Evolutionary conservation across 1,140 invertebrate genomes (phyloP).

Genomic region (Xylocopa sonorina): DNA sequence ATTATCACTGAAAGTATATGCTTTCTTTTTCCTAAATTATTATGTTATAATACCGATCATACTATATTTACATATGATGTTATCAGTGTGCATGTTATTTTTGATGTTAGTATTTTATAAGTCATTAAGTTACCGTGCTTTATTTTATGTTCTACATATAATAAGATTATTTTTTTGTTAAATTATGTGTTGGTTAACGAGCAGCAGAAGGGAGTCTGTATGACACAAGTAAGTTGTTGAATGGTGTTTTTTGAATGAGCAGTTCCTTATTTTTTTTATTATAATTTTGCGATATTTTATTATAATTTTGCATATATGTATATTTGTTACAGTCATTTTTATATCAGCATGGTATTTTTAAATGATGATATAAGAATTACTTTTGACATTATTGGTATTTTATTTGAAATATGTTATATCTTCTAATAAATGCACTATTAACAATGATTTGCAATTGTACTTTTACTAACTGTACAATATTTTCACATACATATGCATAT

Average conservation of each 20-base stretch:
- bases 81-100: slow-evolving; percentile 38
- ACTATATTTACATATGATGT: slow-evolving; percentile 36
- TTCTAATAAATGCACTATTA: slow-evolving; percentile 18
- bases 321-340: not conserved
- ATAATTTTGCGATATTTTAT: slow-evolving; percentile 31
- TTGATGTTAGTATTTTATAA: slow-evolving; percentile 41
- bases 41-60: slow-evolving; percentile 10
- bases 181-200: slow-evolving; percentile 80
- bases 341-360: slow-evolving; percentile 21
- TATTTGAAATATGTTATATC: slow-evolving; percentile 21
- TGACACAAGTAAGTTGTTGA: slow-evolving; percentile 81
- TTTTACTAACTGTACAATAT: slow-evolving; percentile 14
- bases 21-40: slow-evolving; percentile 39
- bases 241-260: slow-evolving; percentile 75
- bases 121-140: slow-evolving; percentile 38
- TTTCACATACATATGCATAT: slow-evolving; percentile 29
- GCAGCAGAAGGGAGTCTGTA: slow-evolving; percentile 78
- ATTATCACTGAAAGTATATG: slow-evolving; percentile 4
- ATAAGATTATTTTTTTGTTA: slow-evolving; percentile 70
- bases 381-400: slow-evolving; percentile 15
- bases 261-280: slow-evolving; percentile 69
- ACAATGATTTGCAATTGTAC: not conserved
- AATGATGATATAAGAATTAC: slow-evolving; percentile 7
- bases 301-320: slow-evolving; percentile 45
- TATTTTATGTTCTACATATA: slow-evolving; percentile 57